phyloP scores from a whole-genome alignment of 2,888 invertebrate genomes.

The Horisme vitalbata region DNA sequence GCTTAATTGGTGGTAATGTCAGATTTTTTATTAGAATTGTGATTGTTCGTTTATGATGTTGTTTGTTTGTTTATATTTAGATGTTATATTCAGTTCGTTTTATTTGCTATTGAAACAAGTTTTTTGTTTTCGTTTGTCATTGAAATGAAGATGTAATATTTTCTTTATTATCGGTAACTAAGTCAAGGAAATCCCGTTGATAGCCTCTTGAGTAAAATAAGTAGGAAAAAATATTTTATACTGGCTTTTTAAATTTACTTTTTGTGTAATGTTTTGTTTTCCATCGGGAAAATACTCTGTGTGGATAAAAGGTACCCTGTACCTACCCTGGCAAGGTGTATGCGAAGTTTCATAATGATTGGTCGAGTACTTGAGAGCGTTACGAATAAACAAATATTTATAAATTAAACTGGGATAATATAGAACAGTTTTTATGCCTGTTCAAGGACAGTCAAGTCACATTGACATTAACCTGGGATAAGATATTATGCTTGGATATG shows the following conservation, averaged over 20 bases:
- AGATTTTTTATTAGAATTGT: conserved; percentile 7
- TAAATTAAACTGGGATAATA: too few relatives aligned
- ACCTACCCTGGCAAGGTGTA: too few relatives aligned
- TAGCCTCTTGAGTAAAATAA: background rate
- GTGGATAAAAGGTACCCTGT: too few relatives aligned
- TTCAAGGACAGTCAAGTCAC: background rate
- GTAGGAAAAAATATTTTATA: too few relatives aligned
- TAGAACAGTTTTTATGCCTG: too few relatives aligned
- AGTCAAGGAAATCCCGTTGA: background rate
- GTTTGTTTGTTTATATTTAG: conserved; percentile 5
- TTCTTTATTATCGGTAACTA: background rate
- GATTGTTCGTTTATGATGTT: conserved; percentile 5
- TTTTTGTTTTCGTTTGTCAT: background rate
- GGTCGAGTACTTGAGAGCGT: too few relatives aligned
- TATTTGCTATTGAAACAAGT: background rate
- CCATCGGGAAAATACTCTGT: too few relatives aligned
- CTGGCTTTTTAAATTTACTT: too few relatives aligned
- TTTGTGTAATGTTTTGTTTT: too few relatives aligned
- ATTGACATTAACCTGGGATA: conserved; percentile 13
- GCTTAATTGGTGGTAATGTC: conserved; percentile 15
- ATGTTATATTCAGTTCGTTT: background rate
- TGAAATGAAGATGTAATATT: background rate
- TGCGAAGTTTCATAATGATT: too few relatives aligned
- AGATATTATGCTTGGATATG: conserved; percentile 5
- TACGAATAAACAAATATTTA: too few relatives aligned